A percentile compares a stretch with the other conserved stretches of the same genome.
Conservation (phyloP, 1,140 invertebrate species). For the Leptopilina boulardi region DNA sequence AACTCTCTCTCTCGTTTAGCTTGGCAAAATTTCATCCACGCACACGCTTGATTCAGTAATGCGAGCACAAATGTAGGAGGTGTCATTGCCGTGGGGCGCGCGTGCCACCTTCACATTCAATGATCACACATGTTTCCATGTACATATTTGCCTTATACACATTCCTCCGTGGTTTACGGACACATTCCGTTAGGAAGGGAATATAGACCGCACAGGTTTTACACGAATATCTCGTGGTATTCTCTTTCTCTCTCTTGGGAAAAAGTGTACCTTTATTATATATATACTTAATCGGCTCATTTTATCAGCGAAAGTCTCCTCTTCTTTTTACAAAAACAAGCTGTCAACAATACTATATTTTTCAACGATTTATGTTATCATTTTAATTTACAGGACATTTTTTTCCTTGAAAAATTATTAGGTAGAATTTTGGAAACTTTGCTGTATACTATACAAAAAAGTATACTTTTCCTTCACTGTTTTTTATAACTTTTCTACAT, state of each 20-base stretch:
- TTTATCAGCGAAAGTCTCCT: too few relatives aligned
- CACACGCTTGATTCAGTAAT: slow-evolving; percentile 53
- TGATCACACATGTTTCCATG: slow-evolving; percentile 40
- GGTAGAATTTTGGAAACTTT: too few relatives aligned
- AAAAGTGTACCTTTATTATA: too few relatives aligned
- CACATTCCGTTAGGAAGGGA: neutral
- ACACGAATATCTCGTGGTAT: neutral
- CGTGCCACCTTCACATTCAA: slow-evolving; percentile 68
- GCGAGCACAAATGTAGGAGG: slow-evolving; percentile 62
- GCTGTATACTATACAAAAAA: too few relatives aligned
- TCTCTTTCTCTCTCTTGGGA: neutral
- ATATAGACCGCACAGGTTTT: neutral
- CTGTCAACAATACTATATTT: too few relatives aligned
- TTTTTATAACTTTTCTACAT: too few relatives aligned
- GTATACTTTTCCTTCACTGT: too few relatives aligned
- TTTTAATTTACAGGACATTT: too few relatives aligned
- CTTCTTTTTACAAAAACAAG: too few relatives aligned
- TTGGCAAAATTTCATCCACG: slow-evolving; percentile 38
- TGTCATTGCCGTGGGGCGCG: slow-evolving; percentile 75
- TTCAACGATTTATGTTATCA: too few relatives aligned
- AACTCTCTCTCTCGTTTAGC: slow-evolving; percentile 34
- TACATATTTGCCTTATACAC: slow-evolving; percentile 39
- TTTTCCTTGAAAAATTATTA: too few relatives aligned
- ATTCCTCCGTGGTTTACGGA: slow-evolving; percentile 18
- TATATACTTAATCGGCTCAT: too few relatives aligned